These are phyloP conservation scores for Delphinapterus leucas DNA, from an alignment of 2,113 vertebrate genomes.

Conservation along the genomic window DNA sequence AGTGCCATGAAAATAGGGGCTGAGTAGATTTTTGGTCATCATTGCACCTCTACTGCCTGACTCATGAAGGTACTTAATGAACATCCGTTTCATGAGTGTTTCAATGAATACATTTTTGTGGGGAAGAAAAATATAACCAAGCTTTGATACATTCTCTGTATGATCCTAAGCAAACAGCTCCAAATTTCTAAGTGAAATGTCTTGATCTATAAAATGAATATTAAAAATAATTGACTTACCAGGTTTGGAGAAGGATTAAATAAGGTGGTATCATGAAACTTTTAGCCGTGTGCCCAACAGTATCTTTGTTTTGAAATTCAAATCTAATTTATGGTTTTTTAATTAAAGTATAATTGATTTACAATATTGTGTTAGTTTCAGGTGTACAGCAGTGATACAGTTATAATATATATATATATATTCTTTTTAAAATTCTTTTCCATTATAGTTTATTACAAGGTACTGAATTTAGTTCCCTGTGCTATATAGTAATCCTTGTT, in stretches of 20 bases:
- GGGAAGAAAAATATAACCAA: not conserved
- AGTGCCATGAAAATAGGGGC: not conserved
- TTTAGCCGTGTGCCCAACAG: not conserved
- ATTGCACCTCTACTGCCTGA: not conserved
- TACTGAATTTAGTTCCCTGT: not conserved
- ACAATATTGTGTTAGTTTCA: not conserved
- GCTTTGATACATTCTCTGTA: not conserved
- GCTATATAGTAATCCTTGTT: not conserved
- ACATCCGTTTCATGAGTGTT: not conserved
- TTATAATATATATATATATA: not conserved
- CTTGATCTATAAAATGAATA: slow-evolving; percentile 12
- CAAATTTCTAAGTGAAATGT: slow-evolving; percentile 4
- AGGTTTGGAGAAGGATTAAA: not conserved
- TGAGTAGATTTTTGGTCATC: not conserved
- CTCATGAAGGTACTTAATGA: not conserved
- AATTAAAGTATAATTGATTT: not conserved
- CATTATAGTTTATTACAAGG: not conserved
- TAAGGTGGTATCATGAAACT: not conserved
- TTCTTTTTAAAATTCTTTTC: not conserved
- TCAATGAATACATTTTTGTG: not conserved
- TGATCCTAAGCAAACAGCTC: not conserved
- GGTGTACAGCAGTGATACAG: not conserved
- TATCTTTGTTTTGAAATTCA: not conserved
- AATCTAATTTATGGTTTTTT: not conserved
- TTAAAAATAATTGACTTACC: not conserved